Conservation (phyloP, 1,140 invertebrate species). For the Scaptomyza montana region DNA sequence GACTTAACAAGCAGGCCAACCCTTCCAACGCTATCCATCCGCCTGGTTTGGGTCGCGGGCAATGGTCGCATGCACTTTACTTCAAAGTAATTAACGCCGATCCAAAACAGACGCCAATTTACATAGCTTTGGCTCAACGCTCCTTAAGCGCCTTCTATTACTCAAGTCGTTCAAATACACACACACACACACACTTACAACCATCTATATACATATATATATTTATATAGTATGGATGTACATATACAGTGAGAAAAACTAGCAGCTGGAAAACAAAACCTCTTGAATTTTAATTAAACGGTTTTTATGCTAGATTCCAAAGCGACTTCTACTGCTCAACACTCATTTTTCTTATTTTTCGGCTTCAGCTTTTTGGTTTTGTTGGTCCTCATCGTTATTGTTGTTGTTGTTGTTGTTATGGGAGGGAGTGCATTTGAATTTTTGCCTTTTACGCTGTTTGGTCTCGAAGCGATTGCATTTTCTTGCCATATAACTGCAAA, state of each 20-base stretch:
- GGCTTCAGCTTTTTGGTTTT: constrained; percentile 55
- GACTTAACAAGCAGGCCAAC: neutral
- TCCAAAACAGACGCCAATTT: constrained; percentile 81
- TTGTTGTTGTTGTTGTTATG: constrained; percentile 40
- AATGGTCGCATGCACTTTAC: constrained; percentile 67
- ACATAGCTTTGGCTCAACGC: constrained; percentile 57
- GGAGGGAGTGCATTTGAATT: constrained; percentile 67
- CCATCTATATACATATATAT: constrained; percentile 1
- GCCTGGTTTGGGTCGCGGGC: constrained; percentile 21
- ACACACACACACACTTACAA: constrained; percentile 14
- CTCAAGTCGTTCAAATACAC: constrained; percentile 58
- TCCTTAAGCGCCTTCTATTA: constrained; percentile 52
- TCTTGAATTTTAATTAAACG: constrained; percentile 82
- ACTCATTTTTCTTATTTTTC: constrained; percentile 47
- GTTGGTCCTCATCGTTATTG: constrained; percentile 46
- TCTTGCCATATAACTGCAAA: constrained; percentile 49
- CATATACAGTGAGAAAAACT: constrained; percentile 40
- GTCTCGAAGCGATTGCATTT: constrained; percentile 72
- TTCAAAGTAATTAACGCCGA: constrained; percentile 81
- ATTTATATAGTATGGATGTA: neutral
- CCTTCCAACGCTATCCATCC: neutral
- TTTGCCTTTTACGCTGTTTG: constrained; percentile 63
- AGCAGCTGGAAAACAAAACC: constrained; percentile 77
- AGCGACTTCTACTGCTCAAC: constrained; percentile 40
- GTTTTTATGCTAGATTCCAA: constrained; percentile 76